These are phyloP conservation scores for Ia io DNA, from an alignment of 2,113 vertebrate genomes.

Conservation along the genomic window DNA sequence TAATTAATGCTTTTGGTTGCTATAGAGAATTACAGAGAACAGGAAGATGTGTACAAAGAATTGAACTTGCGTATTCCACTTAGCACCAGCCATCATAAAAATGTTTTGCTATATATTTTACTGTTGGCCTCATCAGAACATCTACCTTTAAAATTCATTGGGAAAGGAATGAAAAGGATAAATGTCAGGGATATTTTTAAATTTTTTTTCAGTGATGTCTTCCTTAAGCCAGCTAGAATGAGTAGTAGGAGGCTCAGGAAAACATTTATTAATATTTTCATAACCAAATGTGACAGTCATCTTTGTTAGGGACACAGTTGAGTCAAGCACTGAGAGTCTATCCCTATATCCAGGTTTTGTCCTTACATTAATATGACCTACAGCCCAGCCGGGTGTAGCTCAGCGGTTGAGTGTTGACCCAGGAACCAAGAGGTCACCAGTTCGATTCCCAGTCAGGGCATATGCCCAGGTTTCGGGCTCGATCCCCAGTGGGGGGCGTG, in stretches of 20 bases:
- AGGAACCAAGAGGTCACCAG: too few relatives aligned
- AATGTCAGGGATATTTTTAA: not conserved
- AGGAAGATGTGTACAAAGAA: conserved; percentile 33
- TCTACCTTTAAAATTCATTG: conserved; percentile 49
- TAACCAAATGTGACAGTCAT: not conserved
- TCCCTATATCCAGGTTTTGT: not conserved
- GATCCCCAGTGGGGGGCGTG: too few relatives aligned
- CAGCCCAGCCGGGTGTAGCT: not conserved
- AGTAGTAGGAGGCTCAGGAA: conserved; percentile 26
- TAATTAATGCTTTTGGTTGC: conserved; percentile 64
- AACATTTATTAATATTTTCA: conserved; percentile 51
- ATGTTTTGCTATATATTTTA: conserved; percentile 34
- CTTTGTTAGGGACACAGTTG: not conserved
- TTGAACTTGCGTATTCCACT: conserved; percentile 35
- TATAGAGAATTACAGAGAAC: conserved; percentile 50
- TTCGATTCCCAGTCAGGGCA: too few relatives aligned
- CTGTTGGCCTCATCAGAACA: not conserved
- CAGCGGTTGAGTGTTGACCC: too few relatives aligned
- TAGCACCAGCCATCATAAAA: conserved; percentile 25
- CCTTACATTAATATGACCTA: not conserved
- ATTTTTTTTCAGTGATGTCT: not conserved
- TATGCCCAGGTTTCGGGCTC: too few relatives aligned
- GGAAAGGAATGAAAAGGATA: conserved; percentile 28
- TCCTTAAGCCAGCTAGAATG: conserved; percentile 11
- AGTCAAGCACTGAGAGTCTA: not conserved